Evolutionary conservation across 2,113 vertebrate species (phyloP).

Genomic region (Odontophorus gujanensis): DNA sequence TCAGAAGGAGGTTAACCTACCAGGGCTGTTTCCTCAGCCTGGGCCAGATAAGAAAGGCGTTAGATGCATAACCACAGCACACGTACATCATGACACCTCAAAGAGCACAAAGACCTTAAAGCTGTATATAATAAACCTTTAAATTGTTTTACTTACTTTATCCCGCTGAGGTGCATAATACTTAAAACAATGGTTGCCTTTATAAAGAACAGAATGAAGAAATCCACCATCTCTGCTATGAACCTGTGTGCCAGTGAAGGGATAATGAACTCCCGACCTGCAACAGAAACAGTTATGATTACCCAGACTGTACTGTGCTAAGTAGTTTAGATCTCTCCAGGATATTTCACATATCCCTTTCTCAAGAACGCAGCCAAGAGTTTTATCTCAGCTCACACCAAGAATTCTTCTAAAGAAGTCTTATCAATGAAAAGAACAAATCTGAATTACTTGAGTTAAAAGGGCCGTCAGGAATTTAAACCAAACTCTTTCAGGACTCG

Average conservation of each 20-base stretch:
- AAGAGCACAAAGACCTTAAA: not conserved
- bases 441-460: not conserved
- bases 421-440: not conserved
- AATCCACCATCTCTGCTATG: constrained; percentile 94
- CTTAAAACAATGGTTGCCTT: constrained; percentile 93
- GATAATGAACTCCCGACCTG: constrained; percentile 91
- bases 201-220: constrained; percentile 94
- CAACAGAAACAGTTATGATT: constrained; percentile 34
- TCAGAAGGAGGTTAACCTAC: not conserved
- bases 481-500: not conserved
- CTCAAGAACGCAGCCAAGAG: not conserved
- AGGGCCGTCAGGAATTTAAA: not conserved
- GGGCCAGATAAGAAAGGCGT: not conserved
- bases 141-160: constrained; percentile 87
- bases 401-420: not conserved
- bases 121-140: not conserved
- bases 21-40: not conserved
- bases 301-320: not conserved
- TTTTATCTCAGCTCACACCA: not conserved
- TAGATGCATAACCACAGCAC: not conserved
- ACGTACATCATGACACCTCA: not conserved
- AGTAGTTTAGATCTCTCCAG: not conserved
- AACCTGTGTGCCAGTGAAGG: constrained; percentile 92
- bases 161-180: constrained; percentile 95
- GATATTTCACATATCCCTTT: not conserved